Evolutionary conservation across 2,113 vertebrate genomes (phyloP).

Genomic region (Cromileptes altivelis): DNA sequence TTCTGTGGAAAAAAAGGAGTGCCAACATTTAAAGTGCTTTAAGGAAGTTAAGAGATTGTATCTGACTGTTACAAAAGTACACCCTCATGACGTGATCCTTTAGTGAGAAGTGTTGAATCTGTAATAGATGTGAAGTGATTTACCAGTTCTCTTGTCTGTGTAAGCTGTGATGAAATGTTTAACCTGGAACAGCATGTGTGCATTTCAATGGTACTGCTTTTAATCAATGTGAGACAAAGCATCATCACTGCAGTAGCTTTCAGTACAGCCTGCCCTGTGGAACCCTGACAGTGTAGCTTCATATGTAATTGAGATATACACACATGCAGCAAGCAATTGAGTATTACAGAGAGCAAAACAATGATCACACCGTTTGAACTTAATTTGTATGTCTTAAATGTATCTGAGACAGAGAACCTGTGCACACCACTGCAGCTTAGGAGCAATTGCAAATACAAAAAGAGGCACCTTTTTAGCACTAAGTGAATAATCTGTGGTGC

Average conservation of each 20-base stretch:
- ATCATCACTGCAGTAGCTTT: not conserved
- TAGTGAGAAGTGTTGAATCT: not conserved
- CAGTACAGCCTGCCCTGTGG: not conserved
- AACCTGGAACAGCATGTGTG: not conserved
- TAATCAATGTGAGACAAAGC: not conserved
- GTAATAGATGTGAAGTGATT: not conserved
- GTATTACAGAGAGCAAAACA: not conserved
- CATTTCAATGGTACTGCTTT: not conserved
- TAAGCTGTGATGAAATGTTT: not conserved
- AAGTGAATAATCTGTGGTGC: too few species aligned
- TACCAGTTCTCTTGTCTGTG: not conserved
- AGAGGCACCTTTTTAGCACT: too few species aligned
- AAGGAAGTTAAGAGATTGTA: not conserved
- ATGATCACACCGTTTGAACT: not conserved
- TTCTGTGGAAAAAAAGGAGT: not conserved
- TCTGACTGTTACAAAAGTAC: not conserved
- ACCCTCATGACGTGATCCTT: not conserved
- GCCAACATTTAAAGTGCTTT: not conserved
- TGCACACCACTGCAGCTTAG: not conserved
- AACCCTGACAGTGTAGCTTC: too few species aligned
- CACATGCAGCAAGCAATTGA: too few species aligned
- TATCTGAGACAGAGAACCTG: not conserved
- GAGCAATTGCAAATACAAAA: not conserved
- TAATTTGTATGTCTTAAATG: not conserved
- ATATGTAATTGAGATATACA: too few species aligned